phyloP scores from a whole-genome alignment of 2,888 invertebrate genomes.

The Xylota sylvarum region DNA sequence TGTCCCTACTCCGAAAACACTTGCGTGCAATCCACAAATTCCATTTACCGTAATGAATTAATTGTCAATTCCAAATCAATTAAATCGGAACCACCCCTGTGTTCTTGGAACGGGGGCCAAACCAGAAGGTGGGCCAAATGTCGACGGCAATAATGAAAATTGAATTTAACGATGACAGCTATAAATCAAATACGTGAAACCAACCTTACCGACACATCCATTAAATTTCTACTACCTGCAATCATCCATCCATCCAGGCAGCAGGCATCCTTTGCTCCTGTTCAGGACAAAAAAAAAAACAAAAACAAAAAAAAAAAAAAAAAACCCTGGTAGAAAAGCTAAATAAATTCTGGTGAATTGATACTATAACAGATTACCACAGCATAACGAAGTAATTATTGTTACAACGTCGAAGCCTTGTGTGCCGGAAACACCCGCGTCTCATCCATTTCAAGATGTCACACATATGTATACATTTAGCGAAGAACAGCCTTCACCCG shows the following conservation, averaged over 20 bases:
- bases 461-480: constrained; percentile 23
- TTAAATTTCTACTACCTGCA: constrained; percentile 35
- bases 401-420: constrained; percentile 35
- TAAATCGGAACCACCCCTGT: constrained; percentile 44
- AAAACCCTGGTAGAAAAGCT: constrained; percentile 25
- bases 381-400: constrained; percentile 69
- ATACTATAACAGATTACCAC: constrained; percentile 70
- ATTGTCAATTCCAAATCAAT: constrained; percentile 73
- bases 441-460: constrained; percentile 59
- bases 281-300: not conserved
- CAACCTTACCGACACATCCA: constrained; percentile 25
- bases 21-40: constrained; percentile 57
- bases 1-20: constrained; percentile 60
- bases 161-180: constrained; percentile 70
- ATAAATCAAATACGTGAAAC: constrained; percentile 65
- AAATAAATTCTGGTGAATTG: constrained; percentile 65
- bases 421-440: not conserved
- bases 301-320: not conserved
- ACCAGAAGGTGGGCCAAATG: constrained; percentile 24
- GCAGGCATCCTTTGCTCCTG: constrained; percentile 9
- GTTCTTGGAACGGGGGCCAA: not conserved
- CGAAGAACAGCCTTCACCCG: constrained; percentile 45
- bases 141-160: constrained; percentile 67
- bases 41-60: constrained; percentile 68
- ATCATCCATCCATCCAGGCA: constrained; percentile 42